Evolutionary conservation across 2,797 vertebrate species (phyloP), one percentile per base, ranked within the genome.

Genomic region (Argentina silus): DNA sequence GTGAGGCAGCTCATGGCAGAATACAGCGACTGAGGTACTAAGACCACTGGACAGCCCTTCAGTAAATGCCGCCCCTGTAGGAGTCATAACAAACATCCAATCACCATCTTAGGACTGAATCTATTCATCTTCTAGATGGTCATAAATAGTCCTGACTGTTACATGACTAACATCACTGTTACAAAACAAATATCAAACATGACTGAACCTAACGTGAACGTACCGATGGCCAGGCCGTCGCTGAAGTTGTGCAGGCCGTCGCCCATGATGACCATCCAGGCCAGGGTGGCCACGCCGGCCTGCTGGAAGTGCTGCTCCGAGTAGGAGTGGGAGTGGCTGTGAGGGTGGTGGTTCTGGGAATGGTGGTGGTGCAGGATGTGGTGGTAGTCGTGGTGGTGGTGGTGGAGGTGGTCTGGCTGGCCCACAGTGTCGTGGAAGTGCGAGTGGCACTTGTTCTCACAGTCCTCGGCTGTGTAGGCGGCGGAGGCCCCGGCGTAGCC

Each of bases 221-320:
- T 77, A 93, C 91, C 91, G 19, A 93, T 93, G 0, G 97, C 98
- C 4, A 99, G 91, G 60, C 98, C 98, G 53, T 99, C 97, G 2
- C 97, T 98, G 78, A 99, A 99, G 88, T 99, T 99, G 91, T 98
- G 97, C 6, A 99, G 91, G 0, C 98, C 98, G 2, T 99, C 98
- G 0, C 98, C 97, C 98, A 99, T 98, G 79, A 99, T 96, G 87
- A 99, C 97, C 98, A 99, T 99, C 98, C 98, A 99, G 0, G 97
- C 97, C 69, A 99, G 88, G 0, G 97, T 95, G 66, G 98, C 97
- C 42, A 99, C 94, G 5, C 98, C 97, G 0, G 96, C 98, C 50
- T 96, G 91, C 93, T 98, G 94, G 78, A 99, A 94, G 74, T 98
- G 96, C 79, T 98, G 94, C 66, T 96, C 92, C 0, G 96, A 96